A percentile compares a stretch with the other conserved stretches of the same genome.
Conservation (phyloP, 2,113 vertebrate species). For the Sphyrna mokarran region DNA sequence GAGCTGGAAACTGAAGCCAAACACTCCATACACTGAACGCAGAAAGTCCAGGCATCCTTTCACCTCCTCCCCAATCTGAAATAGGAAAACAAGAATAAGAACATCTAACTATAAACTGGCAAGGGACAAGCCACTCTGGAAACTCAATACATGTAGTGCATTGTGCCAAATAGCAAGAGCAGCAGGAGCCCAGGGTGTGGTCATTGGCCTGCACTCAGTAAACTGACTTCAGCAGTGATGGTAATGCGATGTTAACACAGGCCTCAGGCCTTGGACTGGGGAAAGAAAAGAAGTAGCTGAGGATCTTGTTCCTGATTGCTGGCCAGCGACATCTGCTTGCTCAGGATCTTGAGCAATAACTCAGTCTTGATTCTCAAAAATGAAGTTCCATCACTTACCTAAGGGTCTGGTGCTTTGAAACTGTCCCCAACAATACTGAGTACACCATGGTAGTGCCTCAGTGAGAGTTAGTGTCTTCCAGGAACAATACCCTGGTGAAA, state of each 20-base stretch:
- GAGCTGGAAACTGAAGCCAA: constrained; percentile 89
- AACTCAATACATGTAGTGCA: neutral
- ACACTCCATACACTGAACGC: constrained; percentile 74
- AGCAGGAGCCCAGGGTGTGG: neutral
- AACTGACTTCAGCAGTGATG: neutral
- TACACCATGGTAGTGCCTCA: neutral
- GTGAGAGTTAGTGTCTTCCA: neutral
- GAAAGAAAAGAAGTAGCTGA: neutral
- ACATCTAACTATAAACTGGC: neutral
- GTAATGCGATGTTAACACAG: neutral
- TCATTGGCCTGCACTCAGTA: neutral
- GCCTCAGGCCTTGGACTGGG: neutral
- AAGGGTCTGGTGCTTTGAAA: neutral
- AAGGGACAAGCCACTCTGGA: neutral
- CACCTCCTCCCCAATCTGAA: constrained; percentile 67
- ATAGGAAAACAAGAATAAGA: neutral
- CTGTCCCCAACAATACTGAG: neutral
- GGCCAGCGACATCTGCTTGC: neutral
- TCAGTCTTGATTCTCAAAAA: neutral
- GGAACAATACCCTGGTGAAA: neutral
- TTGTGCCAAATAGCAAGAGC: neutral
- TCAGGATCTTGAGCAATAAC: neutral
- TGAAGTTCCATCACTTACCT: neutral
- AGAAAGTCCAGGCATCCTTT: constrained; percentile 82
- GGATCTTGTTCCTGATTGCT: neutral